Evolutionary conservation across 2,888 invertebrate genomes (phyloP).

Genomic region (Cyaniris semiargus): DNA sequence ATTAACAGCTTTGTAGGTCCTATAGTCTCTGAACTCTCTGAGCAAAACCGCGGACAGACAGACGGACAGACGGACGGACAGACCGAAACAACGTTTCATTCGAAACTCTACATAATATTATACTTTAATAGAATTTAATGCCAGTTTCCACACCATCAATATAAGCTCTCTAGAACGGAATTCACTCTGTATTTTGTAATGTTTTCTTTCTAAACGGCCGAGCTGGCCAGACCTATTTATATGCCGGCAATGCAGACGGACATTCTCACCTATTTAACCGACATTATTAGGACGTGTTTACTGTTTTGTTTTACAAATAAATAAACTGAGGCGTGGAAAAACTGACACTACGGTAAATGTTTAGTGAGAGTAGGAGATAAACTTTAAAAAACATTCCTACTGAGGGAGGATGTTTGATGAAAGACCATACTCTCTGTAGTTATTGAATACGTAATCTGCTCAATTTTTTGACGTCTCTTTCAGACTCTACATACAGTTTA

Average conservation of each 20-base stretch:
- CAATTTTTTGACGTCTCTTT: too few relatives aligned
- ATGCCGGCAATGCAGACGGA: constrained; percentile 33
- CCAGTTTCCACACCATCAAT: constrained; percentile 2
- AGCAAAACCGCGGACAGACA: too few relatives aligned
- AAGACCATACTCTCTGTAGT: too few relatives aligned
- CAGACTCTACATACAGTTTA: too few relatives aligned
- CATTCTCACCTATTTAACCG: constrained; percentile 40
- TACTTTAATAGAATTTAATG: neutral
- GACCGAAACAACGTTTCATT: too few relatives aligned
- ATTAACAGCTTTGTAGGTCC: too few relatives aligned
- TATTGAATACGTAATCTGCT: too few relatives aligned
- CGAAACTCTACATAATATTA: too few relatives aligned
- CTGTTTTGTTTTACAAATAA: constrained; percentile 34
- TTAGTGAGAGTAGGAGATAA: neutral
- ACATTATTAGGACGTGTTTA: constrained; percentile 37
- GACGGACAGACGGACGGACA: too few relatives aligned
- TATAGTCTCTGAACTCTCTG: too few relatives aligned
- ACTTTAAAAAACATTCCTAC: too few relatives aligned
- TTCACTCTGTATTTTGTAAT: constrained; percentile 28
- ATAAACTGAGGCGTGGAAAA: constrained; percentile 30
- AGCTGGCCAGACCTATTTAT: constrained; percentile 34
- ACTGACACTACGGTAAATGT: constrained; percentile 15
- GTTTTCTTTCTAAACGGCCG: constrained; percentile 16
- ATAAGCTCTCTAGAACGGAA: neutral
- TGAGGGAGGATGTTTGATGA: too few relatives aligned